Evolutionary conservation across 2,113 vertebrate species (phyloP).

Genomic region (Ammospiza nelsoni): DNA sequence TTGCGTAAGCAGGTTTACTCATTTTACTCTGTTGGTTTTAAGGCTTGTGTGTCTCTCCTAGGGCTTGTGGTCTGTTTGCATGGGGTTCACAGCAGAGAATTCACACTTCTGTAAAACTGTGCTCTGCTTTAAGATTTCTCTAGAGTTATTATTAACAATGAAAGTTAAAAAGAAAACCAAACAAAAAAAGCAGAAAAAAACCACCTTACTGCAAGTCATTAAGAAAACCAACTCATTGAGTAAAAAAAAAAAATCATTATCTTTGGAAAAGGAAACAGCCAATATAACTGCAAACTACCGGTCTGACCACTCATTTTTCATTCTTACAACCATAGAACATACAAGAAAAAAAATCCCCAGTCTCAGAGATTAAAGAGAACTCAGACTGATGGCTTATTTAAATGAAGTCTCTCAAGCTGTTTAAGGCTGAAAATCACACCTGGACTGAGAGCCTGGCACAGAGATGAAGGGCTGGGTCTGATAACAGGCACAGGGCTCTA

Average conservation of each 20-base stretch:
- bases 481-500: neutral
- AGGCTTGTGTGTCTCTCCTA: neutral
- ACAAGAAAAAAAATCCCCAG: conserved; percentile 37
- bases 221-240: conserved; percentile 50
- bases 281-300: conserved; percentile 49
- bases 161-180: neutral
- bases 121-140: neutral
- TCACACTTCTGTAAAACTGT: conserved; percentile 13
- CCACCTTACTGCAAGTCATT: neutral
- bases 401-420: conserved; percentile 31
- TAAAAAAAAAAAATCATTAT: conserved; percentile 15
- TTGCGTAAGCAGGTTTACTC: neutral
- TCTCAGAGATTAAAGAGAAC: conserved; percentile 25
- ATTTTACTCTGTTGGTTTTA: neutral
- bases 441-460: neutral
- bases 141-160: conserved; percentile 45
- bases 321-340: conserved; percentile 46
- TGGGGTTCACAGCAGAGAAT: neutral
- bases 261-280: conserved; percentile 53
- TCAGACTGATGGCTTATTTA: conserved; percentile 27
- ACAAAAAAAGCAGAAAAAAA: neutral
- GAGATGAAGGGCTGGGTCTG: neutral
- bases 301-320: conserved; percentile 64
- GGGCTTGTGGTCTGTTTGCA: neutral
- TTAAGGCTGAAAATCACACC: conserved; percentile 56